A percentile compares a stretch with the other conserved stretches of the same genome.
phyloP scores from a whole-genome alignment of 2,113 vertebrate species.

The Maccullochella peelii region DNA sequence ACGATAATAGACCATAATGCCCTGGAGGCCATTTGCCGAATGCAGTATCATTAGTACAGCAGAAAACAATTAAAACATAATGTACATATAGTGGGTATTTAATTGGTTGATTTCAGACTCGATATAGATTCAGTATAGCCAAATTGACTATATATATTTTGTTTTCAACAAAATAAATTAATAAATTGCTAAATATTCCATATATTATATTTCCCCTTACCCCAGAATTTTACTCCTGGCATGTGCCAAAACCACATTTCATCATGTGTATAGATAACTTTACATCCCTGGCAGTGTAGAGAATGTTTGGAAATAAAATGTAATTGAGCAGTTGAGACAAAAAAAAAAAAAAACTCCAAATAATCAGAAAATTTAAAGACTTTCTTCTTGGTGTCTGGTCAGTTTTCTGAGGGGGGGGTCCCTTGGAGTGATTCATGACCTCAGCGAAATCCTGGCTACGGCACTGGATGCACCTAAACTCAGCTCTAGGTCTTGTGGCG shows the following conservation, averaged over 20 bases:
- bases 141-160: too few relatives aligned
- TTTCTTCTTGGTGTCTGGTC: neutral
- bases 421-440: neutral
- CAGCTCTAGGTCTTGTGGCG: neutral
- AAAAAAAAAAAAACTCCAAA: neutral
- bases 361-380: too few relatives aligned
- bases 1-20: neutral
- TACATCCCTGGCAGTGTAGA: neutral
- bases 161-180: neutral
- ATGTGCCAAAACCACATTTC: too few relatives aligned
- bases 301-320: too few relatives aligned
- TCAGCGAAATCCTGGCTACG: neutral
- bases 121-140: neutral
- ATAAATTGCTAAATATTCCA: neutral
- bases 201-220: neutral
- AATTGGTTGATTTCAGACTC: neutral
- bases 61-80: neutral
- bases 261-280: neutral
- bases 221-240: neutral
- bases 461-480: neutral
- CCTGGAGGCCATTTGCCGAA: neutral
- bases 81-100: neutral
- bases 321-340: neutral
- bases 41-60: neutral
- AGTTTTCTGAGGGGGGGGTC: too few relatives aligned